Evolutionary conservation across 2,888 invertebrate species (phyloP), one percentile per base, ranked within the genome.

Genomic region (Agrotis exclamationis): DNA sequence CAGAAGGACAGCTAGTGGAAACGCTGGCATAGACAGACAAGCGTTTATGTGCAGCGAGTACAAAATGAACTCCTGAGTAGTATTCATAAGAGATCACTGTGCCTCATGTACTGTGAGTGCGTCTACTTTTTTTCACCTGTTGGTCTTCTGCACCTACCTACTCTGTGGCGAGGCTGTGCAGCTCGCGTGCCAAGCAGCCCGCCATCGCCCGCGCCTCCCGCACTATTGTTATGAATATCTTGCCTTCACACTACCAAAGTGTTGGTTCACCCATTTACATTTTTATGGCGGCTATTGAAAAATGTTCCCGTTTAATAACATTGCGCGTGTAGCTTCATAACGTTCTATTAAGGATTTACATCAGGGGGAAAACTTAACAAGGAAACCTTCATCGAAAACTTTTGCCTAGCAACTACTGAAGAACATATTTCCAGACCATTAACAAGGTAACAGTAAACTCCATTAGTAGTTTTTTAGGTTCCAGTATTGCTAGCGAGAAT

Each of bases 211-310:
- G 70, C 56, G 50, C 64, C 22, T 22, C 39, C 63, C 76, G 74
- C 76, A 78, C 85, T 85, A 84, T 86, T 85, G 79, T 85, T 86
- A 84, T 83, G 84, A 86, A 84, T 83, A 87, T 84, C 83, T 84
- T 85, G 74, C 74, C 82, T 80, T 80, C 76, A 71, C 76, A 83
- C 76, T 68, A 76, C 68, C 67, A 63, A 72, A 79, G 79, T 76
- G 76, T 80, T 79, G 71, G 72, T 83, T 83, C 67, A 70, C 63
- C 67, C 63, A 86, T 86, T 86, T 76, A 79, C 85, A 86, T 84
- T 81, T 86, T 84, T 86, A 85, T 86, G 69, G 66, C 33, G 64
- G 68, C 68, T 76, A 77, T 85, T 79, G 74, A 81, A 75, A 77
- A 76, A 71, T 82, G 60, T 73, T 75, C 72, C 56, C 63, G 56